Evolutionary conservation across 2,888 invertebrate genomes (phyloP), one percentile per base, ranked within the genome.

Genomic region (Drosophila percnosoma): DNA sequence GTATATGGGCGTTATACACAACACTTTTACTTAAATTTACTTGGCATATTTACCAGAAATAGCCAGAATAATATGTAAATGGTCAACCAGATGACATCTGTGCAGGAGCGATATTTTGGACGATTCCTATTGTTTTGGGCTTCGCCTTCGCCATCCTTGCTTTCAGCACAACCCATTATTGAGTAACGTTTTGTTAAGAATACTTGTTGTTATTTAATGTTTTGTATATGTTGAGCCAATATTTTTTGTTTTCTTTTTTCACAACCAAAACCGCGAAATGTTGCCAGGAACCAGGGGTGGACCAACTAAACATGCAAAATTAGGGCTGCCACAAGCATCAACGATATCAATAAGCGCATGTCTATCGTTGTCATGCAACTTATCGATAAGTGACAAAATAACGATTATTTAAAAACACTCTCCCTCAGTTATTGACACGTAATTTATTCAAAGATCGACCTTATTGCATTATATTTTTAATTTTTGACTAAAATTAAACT

Each of bases 51-150:
- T 94, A 97, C 97, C 97, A 97, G 96, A 80, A 97, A 93, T 91
- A 96, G 95, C 96, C 97, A 97, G 93, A 97, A 97, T 63, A 96
- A 91, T 80, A 97, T 94, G 91, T 96, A 97, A 89, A 97, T 93
- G 90, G 95, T 94, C 49, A 97, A 94, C 97, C 97, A 97, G 80
- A 96, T 94, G 13, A 97, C 94, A 93, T 98, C 97, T 5, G 97
- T 98, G 91, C 97, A 97, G 60, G 96, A 95, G 91, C 97, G 95
- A 93, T 95, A 94, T 92, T 95, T 94, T n/a, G 95, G 95, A 4
- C 91, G 87, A 75, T 84, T 84, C 11, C 92, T 84, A 73, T 85
- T 84, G 59, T 80, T 86, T 67, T 82, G 83, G 0, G 79, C 51
- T 29, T 87, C 91, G 7, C 77, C 83, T 2, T 91, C 91, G 36